These are phyloP conservation scores for Caenorhabditis briggsae DNA, from an alignment of 1,140 invertebrate species.

Conservation along the genomic window DNA sequence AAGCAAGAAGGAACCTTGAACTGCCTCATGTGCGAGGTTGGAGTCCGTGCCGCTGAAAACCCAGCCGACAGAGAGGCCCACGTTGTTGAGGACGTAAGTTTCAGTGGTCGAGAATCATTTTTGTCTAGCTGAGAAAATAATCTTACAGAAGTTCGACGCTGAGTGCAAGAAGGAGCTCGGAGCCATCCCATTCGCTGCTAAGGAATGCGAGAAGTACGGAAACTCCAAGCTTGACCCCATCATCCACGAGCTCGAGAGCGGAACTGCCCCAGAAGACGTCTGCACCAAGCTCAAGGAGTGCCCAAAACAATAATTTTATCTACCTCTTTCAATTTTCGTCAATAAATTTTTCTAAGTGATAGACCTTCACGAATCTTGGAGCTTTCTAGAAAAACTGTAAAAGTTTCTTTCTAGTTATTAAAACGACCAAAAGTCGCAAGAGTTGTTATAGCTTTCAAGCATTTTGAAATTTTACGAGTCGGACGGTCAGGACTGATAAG, in stretches of 20 bases:
- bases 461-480: too few relatives aligned
- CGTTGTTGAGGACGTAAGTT: conserved; percentile 21
- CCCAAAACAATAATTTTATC: background rate
- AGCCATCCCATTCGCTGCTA: conserved; percentile 23
- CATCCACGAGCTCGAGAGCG: conserved; percentile 36
- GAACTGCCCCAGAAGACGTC: conserved; percentile 46
- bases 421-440: too few relatives aligned
- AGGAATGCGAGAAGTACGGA: conserved; percentile 49
- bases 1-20: background rate
- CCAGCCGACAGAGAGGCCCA: conserved; percentile 54
- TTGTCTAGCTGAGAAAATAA: too few relatives aligned
- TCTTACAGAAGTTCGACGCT: conserved; percentile 25
- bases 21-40: conserved; percentile 39
- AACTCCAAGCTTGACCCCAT: conserved; percentile 47
- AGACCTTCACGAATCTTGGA: too few relatives aligned
- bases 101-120: too few relatives aligned
- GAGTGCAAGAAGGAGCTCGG: conserved; percentile 49
- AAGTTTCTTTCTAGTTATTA: too few relatives aligned
- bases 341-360: background rate
- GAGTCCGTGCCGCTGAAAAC: conserved; percentile 33
- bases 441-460: too few relatives aligned
- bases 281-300: conserved; percentile 42
- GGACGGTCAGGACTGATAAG: too few relatives aligned
- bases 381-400: too few relatives aligned
- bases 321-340: background rate